Base-by-base conservation (phyloP, 2,797 vertebrate genomes). In the Cynopterus sphinx region DNA sequence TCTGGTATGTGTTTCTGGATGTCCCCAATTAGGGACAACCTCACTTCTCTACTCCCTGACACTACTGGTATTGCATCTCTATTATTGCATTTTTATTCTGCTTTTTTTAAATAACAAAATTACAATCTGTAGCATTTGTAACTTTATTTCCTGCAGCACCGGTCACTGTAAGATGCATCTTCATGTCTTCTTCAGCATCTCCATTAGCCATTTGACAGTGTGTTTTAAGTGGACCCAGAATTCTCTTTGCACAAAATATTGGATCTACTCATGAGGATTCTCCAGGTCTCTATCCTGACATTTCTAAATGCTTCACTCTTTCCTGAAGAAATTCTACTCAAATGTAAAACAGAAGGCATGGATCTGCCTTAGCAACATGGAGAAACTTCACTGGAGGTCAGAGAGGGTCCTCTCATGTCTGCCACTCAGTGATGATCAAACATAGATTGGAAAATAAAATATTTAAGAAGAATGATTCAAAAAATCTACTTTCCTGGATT, bases 221-320 rank as follows among this genome's bases (percentile, higher is more conserved):
- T 70, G 41, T 46, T 71, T 53, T 79, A 75, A 70, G 41, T 26
- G 67, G n/a, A 77, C 26, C 46, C 24, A 22, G 36, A 85, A 78
- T 36, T 92, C 51, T 82, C 73, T 67, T 93, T 88, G n/a, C 16
- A 86, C 13, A 82, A 49, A 89, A 90, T 67, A 55, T 11, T 86
- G 41, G 0, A 59, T 97, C 28, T 33, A 43, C 13, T 82, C 15
- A 53, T 51, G 22, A 91, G 33, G 5, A 57, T n/a, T 82, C 15
- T 68, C 57, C 8, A 82, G 46, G 26, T 43, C n/a, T 74, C 16
- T 61, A 73, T 77, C 5, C 5, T 39, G 21, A 43, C 43, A 78
- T 87, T 87, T 88, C 65, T 81, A 61, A 63, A 87, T 51, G 86
- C 1, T 12, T 3, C 8, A 33, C 41, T 1, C 5, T 93, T 83